phyloP scores from a whole-genome alignment of 1,140 invertebrate species.

The Caenorhabditis brenneri region DNA sequence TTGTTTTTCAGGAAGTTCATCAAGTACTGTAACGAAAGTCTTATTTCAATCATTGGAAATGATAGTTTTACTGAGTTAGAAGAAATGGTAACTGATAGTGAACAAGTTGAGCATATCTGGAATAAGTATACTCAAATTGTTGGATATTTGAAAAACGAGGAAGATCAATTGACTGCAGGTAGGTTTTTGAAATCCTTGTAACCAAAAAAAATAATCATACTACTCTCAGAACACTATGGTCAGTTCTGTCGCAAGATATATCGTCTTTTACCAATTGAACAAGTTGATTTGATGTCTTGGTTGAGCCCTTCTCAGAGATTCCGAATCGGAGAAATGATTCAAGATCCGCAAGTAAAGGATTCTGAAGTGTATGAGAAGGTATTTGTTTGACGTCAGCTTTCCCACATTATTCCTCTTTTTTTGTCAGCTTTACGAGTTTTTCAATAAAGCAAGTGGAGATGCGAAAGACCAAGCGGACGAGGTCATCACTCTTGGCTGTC shows the following conservation, averaged over 20 bases:
- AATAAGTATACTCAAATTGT: slow-evolving; percentile 40
- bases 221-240: slow-evolving; percentile 28
- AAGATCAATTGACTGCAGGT: slow-evolving; percentile 26
- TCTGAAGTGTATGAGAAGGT: slow-evolving; percentile 49
- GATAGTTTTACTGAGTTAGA: slow-evolving; percentile 7
- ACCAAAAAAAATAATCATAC: neutral
- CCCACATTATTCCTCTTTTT: neutral
- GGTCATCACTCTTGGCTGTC: slow-evolving; percentile 41
- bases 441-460: slow-evolving; percentile 43
- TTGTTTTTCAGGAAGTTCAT: slow-evolving; percentile 27
- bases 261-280: slow-evolving; percentile 44
- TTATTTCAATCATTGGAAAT: neutral
- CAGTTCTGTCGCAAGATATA: slow-evolving; percentile 46
- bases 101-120: slow-evolving; percentile 44
- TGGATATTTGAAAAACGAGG: slow-evolving; percentile 32
- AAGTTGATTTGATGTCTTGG: slow-evolving; percentile 40
- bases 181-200: neutral
- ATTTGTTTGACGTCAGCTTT: neutral
- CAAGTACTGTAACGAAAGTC: slow-evolving; percentile 36
- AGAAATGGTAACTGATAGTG: slow-evolving; percentile 39
- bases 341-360: slow-evolving; percentile 35
- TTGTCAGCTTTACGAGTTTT: slow-evolving; percentile 42
- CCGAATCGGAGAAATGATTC: slow-evolving; percentile 24
- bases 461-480: slow-evolving; percentile 46
- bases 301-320: neutral